Base-by-base conservation (phyloP, 2,797 vertebrate species). In the Nannoperca obscura region DNA sequence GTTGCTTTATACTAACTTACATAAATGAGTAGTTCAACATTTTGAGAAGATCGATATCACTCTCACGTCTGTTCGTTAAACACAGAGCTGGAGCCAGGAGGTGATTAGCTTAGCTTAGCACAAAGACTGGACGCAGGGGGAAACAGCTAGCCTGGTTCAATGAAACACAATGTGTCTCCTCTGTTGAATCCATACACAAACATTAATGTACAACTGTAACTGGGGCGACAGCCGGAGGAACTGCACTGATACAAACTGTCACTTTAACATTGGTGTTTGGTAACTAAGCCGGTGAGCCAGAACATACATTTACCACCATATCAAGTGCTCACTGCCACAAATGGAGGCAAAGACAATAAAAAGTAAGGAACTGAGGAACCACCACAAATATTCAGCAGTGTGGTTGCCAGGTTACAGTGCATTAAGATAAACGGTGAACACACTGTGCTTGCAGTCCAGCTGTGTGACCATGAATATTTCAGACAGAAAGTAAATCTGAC, bases 331-430 rank as follows among this genome's bases (percentile, higher is more conserved):
- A 3, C 1, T 30, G 42, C 15, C 11, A 42, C 34, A 34, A 36
- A 65, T 34, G 40, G 40, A 68, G 10, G 12, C 9, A 40, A 20
- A 59, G 34, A 47, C n/a, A 15, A 46, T 3, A 11, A 24, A 63
- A 49, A 38, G 44, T 1, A 3, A 46, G 14, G 12, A 57, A 17
- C 30, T 57, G 11, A 24, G 47, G 38, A 30, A 64, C 15, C 22
- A 47, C 8, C 20, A 1, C 49, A 74, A 11, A 60, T 46, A 66
- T 80, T 72, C 69, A 61, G 44, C 19, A 9, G 40, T 71, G 40
- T 47, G 66, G 83, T 88, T 88, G 83, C 83, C 79, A 74, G 75
- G 80, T 81, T 83, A 85, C 80, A 71, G 74, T 7, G 20, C n/a
- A 50, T 74, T 58, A 38, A 59, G 71, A 71, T 50, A 59, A 67